phyloP scores from a whole-genome alignment of 2,113 vertebrate genomes.

The Rhinogobius similis region DNA sequence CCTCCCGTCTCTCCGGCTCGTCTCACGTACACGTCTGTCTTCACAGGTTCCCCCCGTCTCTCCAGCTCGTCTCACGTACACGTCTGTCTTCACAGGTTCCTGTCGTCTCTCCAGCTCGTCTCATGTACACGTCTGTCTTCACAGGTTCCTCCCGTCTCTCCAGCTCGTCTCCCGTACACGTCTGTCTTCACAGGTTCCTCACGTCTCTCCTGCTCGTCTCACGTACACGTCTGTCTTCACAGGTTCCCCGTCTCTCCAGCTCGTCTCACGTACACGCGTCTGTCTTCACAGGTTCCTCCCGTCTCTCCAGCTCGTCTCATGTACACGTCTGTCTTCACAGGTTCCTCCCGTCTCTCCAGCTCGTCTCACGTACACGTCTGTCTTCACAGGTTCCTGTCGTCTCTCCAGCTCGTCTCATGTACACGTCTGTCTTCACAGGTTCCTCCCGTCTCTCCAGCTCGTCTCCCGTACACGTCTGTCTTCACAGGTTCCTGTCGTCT shows the following conservation, averaged over 20 bases:
- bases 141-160: neutral
- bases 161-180: neutral
- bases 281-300: neutral
- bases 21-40: neutral
- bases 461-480: neutral
- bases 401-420: too few relatives aligned
- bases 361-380: too few relatives aligned
- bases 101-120: too few relatives aligned
- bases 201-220: slow-evolving; percentile 88
- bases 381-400: too few relatives aligned
- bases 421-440: neutral
- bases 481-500: slow-evolving; percentile 87
- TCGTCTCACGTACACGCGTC: neutral
- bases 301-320: neutral
- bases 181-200: slow-evolving; percentile 80
- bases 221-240: too few relatives aligned
- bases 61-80: too few relatives aligned
- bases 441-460: neutral
- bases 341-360: slow-evolving; percentile 89
- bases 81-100: too few relatives aligned
- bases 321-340: slow-evolving; percentile 59
- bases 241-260: too few relatives aligned
- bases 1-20: neutral
- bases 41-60: slow-evolving; percentile 87
- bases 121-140: neutral